Base-by-base conservation (phyloP, 2,888 invertebrate genomes). In the Lamproptera curius region DNA sequence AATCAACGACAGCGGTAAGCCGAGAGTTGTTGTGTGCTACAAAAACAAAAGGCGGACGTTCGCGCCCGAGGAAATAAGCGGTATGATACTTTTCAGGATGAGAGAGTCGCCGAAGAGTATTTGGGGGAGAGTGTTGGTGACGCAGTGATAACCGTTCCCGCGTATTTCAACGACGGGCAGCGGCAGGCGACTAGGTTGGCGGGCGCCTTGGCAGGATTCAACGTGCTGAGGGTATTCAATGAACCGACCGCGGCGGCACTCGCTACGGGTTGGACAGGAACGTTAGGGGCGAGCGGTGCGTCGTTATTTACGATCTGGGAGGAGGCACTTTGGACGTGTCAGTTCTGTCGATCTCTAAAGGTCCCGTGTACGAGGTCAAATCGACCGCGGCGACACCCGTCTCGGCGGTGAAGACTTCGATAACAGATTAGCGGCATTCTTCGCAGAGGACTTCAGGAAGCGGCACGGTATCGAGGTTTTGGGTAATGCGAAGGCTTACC, bases 351-450 rank as follows among this genome's bases (percentile, higher is more conserved):
- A 70, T 81, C 10, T 63, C 58, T 0, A 63, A 69, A 13, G 65
- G 62, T 13, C 69, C 70, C 0, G 54, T 74, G 0, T 82, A 72
- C 16, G 67, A 78, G 57, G 82, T 84, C 0, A 78, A 69, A 46
- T 62, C 76, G 0, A 78, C 77, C 0, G 67, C 73, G 0, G 81
- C 0, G 75, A 73, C 35, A 70, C 73, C 0, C 59, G 70, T 14
- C 51, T 82, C 0, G 82, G 83, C 0, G 83, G 83, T 0, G 79
- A 81, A 16, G 81, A 83, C 35, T 84, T 82, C n/a, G 81, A 84
- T 28, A 75, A 73, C 16, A 66, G 81, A 38, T 56, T 83, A 1
- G 76, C 79, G 0, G 71, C 73, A 0, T 78, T 72, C 50, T 76
- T 81, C 38, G 67, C 68, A 16, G 73, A 79, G 36, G 82, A 82